Conservation (phyloP, 2,888 invertebrate genomes). For the Pristionchus entomophagus region DNA sequence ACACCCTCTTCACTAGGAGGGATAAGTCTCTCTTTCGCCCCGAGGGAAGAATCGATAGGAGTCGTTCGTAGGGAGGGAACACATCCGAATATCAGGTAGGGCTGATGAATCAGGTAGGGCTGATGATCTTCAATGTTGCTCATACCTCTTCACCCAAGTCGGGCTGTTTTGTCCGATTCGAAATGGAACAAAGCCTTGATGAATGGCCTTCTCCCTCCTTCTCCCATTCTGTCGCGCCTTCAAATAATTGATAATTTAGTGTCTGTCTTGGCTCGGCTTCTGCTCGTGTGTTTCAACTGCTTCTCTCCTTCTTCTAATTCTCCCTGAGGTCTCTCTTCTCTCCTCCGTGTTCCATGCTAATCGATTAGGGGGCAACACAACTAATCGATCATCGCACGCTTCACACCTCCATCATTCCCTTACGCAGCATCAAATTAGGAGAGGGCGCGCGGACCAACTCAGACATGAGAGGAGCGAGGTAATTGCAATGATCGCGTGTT, state of each 20-base stretch:
- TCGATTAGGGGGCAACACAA: conserved; percentile 13
- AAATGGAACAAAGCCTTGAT: conserved; percentile 35
- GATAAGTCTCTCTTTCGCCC: not conserved
- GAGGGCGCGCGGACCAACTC: conserved; percentile 1
- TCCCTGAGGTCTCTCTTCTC: conserved; percentile 11
- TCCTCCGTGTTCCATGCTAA: not conserved
- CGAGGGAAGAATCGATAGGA: conserved; percentile 24
- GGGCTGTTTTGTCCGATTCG: not conserved
- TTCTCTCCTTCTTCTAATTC: not conserved
- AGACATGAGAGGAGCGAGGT: not conserved
- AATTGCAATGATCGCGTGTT: conserved; percentile 36
- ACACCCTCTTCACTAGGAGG: not conserved
- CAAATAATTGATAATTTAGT: conserved; percentile 45
- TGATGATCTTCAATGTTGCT: not conserved
- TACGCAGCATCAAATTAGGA: conserved; percentile 28
- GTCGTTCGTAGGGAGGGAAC: not conserved
- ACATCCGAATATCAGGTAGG: not conserved
- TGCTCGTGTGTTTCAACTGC: conserved; percentile 32
- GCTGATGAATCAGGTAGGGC: not conserved
- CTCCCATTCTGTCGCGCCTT: not conserved
- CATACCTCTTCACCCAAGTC: not conserved
- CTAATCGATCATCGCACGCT: conserved; percentile 36
- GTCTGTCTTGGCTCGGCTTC: not conserved
- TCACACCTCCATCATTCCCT: not conserved
- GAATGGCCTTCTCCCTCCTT: conserved; percentile 28